Evolutionary conservation across 2,113 vertebrate species (phyloP).

Genomic region (Daubentonia madagascariensis): DNA sequence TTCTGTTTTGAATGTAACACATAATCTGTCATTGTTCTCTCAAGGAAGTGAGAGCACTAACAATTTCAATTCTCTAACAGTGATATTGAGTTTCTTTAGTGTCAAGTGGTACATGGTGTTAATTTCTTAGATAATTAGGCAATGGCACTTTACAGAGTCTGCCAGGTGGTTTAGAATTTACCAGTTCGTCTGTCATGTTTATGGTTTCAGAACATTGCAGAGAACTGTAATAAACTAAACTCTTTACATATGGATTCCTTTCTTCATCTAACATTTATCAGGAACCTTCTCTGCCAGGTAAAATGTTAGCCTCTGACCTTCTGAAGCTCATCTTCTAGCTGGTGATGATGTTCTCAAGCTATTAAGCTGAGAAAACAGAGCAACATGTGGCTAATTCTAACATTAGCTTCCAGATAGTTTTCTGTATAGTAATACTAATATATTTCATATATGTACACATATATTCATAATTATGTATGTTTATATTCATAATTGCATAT

Average conservation of each 20-base stretch:
- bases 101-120: background rate
- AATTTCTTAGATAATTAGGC: constrained; percentile 29
- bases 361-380: background rate
- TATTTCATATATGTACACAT: background rate
- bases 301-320: background rate
- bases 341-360: background rate
- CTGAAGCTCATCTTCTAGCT: background rate
- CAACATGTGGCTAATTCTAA: background rate
- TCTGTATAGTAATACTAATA: background rate
- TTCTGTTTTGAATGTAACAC: constrained; percentile 45
- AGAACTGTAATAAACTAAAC: background rate
- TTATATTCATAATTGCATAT: background rate
- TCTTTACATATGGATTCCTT: constrained; percentile 21
- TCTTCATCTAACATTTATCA: background rate
- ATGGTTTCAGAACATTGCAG: background rate
- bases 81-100: background rate
- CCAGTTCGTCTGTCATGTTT: background rate
- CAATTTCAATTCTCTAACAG: constrained; percentile 1
- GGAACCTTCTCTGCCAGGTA: background rate
- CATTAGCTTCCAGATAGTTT: background rate
- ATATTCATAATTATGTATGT: background rate
- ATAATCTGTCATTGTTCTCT: constrained; percentile 45
- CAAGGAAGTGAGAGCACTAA: background rate
- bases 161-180: background rate
- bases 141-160: background rate